A percentile compares a stretch with the other conserved stretches of the same genome.
phyloP scores from a whole-genome alignment of 2,797 vertebrate species.

The Margarornis squamiger region DNA sequence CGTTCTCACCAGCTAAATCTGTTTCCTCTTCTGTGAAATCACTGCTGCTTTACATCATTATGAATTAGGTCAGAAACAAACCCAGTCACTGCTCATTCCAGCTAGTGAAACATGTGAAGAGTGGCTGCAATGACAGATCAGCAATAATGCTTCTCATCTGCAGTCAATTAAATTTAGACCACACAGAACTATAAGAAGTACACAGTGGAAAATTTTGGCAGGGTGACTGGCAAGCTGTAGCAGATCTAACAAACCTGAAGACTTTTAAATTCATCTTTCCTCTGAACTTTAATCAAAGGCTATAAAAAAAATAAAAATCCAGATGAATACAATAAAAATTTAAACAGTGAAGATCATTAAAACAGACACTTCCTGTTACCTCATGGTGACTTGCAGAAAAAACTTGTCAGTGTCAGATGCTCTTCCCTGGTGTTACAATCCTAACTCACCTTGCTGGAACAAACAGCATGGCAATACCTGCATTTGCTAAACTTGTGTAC shows the following conservation, averaged over 20 bases:
- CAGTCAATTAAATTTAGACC: constrained; percentile 47
- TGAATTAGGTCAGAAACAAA: constrained; percentile 42
- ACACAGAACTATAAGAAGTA: not conserved
- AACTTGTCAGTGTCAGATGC: not conserved
- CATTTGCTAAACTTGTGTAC: not conserved
- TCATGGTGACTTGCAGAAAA: constrained; percentile 44
- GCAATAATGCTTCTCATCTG: constrained; percentile 13
- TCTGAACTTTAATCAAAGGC: constrained; percentile 30
- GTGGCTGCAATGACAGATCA: not conserved
- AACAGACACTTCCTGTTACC: not conserved
- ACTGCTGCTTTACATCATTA: constrained; percentile 21
- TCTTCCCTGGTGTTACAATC: not conserved
- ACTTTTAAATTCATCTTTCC: constrained; percentile 24
- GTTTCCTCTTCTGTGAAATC: constrained; percentile 10
- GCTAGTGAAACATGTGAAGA: constrained; percentile 5
- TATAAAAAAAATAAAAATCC: not conserved
- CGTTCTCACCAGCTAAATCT: constrained; percentile 12
- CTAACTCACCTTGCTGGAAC: not conserved
- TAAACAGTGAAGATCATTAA: not conserved
- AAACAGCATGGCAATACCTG: not conserved
- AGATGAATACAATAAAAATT: constrained; percentile 12
- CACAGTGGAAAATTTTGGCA: constrained; percentile 21
- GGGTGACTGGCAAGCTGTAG: constrained; percentile 3
- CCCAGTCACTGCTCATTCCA: not conserved
- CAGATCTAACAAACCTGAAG: constrained; percentile 30